phyloP scores from a whole-genome alignment of 1,140 invertebrate genomes.

The Bilobella aurantiaca region DNA sequence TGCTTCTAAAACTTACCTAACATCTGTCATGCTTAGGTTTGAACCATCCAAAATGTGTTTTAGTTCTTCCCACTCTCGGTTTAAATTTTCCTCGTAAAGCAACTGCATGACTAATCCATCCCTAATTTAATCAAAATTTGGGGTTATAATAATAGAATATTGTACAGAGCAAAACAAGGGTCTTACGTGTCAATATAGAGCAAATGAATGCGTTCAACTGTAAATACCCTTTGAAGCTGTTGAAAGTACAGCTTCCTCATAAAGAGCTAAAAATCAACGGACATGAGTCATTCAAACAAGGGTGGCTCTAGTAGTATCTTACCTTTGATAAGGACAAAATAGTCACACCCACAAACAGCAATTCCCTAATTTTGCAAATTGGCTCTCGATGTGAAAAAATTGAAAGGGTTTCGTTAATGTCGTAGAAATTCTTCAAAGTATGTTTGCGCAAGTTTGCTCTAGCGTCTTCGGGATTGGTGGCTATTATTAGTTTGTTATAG shows the following conservation, averaged over 20 bases:
- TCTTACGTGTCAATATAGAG: neutral
- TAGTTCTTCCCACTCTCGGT: neutral
- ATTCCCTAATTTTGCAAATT: neutral
- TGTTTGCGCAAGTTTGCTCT: neutral
- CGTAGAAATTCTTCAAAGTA: neutral
- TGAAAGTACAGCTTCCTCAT: neutral
- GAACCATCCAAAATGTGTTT: neutral
- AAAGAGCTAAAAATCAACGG: neutral
- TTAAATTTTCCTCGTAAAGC: neutral
- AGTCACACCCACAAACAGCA: neutral
- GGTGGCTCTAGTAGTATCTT: neutral
- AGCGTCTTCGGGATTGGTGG: neutral
- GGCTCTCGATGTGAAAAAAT: neutral
- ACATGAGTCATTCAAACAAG: neutral
- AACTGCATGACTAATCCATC: neutral
- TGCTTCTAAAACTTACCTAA: neutral
- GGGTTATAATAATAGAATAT: neutral
- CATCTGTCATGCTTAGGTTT: neutral
- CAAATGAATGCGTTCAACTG: neutral
- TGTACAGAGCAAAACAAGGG: neutral
- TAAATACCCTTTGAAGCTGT: neutral
- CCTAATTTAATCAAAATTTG: neutral
- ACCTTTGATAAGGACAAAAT: neutral
- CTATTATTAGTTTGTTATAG: neutral
- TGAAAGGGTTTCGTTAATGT: neutral